Percentiles rank a stretch among this genome's conserved stretches.
Evolutionary conservation across 2,113 vertebrate genomes (phyloP).

Genomic region (Aegotheles bennettii): DNA sequence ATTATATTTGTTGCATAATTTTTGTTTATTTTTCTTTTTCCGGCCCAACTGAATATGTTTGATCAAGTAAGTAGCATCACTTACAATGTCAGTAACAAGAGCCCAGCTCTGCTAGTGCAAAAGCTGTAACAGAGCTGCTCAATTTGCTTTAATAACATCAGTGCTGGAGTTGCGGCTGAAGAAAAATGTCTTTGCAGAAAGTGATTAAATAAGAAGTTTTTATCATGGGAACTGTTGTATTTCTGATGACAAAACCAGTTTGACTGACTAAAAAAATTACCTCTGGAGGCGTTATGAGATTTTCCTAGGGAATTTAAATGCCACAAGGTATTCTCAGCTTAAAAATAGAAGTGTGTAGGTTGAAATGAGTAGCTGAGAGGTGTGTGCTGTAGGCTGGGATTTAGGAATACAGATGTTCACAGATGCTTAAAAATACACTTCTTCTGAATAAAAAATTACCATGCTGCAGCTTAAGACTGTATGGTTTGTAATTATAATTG

Average conservation of each 20-base stretch:
- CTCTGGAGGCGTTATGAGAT: conserved; percentile 42
- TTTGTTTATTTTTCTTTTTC: background rate
- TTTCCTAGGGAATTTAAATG: conserved; percentile 56
- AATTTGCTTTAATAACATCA: background rate
- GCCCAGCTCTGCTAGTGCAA: background rate
- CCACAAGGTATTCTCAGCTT: conserved; percentile 51
- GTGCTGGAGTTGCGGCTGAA: background rate
- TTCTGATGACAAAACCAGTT: conserved; percentile 34
- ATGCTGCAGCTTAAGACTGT: background rate
- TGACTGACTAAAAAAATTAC: conserved; percentile 46
- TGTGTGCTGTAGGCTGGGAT: conserved; percentile 26
- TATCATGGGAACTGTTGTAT: conserved; percentile 21
- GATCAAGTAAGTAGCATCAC: background rate
- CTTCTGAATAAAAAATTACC: conserved; percentile 44
- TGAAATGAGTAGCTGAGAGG: conserved; percentile 47
- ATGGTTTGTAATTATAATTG: background rate
- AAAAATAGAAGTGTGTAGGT: conserved; percentile 63
- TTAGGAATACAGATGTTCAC: conserved; percentile 54
- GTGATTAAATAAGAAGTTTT: background rate
- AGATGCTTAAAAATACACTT: background rate
- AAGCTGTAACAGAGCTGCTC: background rate
- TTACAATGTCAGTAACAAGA: background rate
- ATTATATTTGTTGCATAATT: background rate
- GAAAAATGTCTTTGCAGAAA: background rate
- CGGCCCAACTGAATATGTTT: fast-evolving